These are phyloP conservation scores for Montifringilla adamsi DNA, from an alignment of 2,113 vertebrate species.

Conservation along the genomic window DNA sequence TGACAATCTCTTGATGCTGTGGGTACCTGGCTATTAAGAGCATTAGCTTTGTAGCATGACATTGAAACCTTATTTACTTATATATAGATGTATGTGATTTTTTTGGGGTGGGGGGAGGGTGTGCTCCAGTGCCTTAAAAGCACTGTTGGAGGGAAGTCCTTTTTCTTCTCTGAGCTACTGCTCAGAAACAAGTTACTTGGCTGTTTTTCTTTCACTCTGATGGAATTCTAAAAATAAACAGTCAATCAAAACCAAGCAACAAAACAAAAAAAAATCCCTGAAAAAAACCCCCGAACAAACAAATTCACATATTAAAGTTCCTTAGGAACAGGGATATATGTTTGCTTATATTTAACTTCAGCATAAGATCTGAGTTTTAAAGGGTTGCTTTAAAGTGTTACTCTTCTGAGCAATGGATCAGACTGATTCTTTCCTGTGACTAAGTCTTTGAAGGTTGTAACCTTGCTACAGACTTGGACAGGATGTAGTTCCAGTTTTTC, in stretches of 20 bases:
- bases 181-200: neutral
- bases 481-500: neutral
- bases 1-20: neutral
- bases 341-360: neutral
- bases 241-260: neutral
- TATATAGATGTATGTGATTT: neutral
- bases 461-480: neutral
- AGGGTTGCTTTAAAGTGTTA: neutral
- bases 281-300: fast-evolving
- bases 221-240: neutral
- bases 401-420: neutral
- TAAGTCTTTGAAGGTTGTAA: neutral
- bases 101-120: neutral
- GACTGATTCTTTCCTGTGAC: neutral
- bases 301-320: neutral
- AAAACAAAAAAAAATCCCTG: neutral
- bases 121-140: neutral
- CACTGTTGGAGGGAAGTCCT: neutral
- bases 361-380: neutral
- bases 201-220: neutral
- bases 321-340: neutral
- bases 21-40: neutral
- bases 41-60: neutral
- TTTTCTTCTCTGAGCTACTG: neutral
- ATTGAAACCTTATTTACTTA: neutral